Evolutionary conservation across 2,888 invertebrate genomes (phyloP).

Genomic region (Penaeus monodon): DNA sequence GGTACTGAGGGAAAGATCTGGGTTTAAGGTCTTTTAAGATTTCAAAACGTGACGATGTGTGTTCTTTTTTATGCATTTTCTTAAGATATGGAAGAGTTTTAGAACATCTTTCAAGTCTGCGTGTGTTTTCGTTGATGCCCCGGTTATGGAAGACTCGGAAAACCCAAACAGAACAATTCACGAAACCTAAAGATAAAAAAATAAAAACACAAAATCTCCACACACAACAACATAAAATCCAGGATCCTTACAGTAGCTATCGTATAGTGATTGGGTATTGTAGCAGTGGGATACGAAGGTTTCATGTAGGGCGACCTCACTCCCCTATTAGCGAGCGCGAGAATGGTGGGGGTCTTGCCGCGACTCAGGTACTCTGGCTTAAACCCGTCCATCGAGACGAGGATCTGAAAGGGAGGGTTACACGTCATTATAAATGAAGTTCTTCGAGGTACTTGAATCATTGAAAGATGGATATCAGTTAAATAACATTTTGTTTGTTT

Average conservation of each 20-base stretch:
- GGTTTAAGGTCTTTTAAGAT: background rate
- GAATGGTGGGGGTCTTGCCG: slow-evolving; percentile 75
- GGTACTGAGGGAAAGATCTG: background rate
- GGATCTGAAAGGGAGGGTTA: slow-evolving; percentile 71
- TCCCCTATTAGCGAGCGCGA: slow-evolving; percentile 74
- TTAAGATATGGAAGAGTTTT: background rate
- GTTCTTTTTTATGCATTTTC: background rate
- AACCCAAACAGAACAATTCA: too few relatives aligned
- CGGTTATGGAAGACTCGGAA: too few relatives aligned
- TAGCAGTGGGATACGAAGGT: slow-evolving; percentile 79
- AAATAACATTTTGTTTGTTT: too few relatives aligned
- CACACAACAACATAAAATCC: too few relatives aligned
- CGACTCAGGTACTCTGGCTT: slow-evolving; percentile 77
- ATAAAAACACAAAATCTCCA: too few relatives aligned
- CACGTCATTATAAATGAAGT: too few relatives aligned
- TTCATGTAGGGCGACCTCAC: slow-evolving; percentile 75
- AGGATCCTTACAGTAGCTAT: slow-evolving; percentile 74
- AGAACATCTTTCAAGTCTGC: too few relatives aligned
- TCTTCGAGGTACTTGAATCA: too few relatives aligned
- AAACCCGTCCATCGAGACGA: slow-evolving; percentile 81
- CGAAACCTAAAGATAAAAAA: too few relatives aligned
- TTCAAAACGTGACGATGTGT: too few relatives aligned
- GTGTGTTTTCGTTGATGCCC: too few relatives aligned
- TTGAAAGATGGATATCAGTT: too few relatives aligned
- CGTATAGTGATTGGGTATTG: slow-evolving; percentile 82